Conservation (phyloP, 2,888 invertebrate species). For the Acrobeloides nanus region DNA sequence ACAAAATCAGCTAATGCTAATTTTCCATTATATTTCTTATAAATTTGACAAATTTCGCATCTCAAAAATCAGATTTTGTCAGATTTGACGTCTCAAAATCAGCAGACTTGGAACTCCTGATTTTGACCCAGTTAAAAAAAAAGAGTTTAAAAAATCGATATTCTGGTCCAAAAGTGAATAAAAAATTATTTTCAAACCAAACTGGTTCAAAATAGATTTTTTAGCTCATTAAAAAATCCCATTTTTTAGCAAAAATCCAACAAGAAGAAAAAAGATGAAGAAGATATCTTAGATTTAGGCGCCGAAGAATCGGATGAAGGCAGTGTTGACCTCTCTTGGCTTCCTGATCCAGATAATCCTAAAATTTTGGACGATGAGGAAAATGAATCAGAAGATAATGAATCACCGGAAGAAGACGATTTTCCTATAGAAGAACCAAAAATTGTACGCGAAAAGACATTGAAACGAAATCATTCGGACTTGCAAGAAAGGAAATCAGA, state of each 20-base stretch:
- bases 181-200: neutral
- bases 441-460: too few relatives aligned
- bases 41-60: too few relatives aligned
- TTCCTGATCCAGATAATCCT: conserved; percentile 40
- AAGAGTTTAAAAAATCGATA: too few relatives aligned
- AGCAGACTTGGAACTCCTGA: too few relatives aligned
- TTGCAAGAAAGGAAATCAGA: too few relatives aligned
- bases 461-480: too few relatives aligned
- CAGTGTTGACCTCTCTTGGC: conserved; percentile 34
- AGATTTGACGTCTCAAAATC: too few relatives aligned
- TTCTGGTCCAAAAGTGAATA: neutral
- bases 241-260: conserved; percentile 15
- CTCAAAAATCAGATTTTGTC: too few relatives aligned
- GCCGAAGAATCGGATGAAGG: conserved; percentile 19
- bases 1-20: too few relatives aligned
- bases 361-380: conserved; percentile 3
- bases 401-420: conserved; percentile 12
- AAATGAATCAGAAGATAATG: conserved; percentile 10
- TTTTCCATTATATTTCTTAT: too few relatives aligned
- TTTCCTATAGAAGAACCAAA: conserved; percentile 1
- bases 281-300: conserved; percentile 19
- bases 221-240: neutral
- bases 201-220: neutral
- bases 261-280: conserved; percentile 27
- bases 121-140: too few relatives aligned